phyloP scores from a whole-genome alignment of 2,888 invertebrate species.

The Cybosia mesomella region DNA sequence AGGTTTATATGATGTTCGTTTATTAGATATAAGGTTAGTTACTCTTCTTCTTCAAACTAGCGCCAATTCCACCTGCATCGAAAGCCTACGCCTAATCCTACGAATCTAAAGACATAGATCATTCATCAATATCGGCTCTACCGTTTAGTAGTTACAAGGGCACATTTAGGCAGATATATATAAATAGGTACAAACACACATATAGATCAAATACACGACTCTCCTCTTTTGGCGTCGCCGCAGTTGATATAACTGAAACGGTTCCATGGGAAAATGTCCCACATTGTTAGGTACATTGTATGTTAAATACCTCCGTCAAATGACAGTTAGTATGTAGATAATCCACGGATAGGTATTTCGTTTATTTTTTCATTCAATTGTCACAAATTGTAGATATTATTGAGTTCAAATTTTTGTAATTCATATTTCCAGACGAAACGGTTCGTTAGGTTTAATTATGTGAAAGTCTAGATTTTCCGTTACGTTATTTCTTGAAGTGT shows the following conservation, averaged over 20 bases:
- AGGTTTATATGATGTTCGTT: too few species aligned
- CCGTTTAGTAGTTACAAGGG: too few species aligned
- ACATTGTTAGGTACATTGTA: not conserved
- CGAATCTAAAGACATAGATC: too few species aligned
- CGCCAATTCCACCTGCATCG: too few species aligned
- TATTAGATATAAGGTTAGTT: too few species aligned
- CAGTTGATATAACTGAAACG: too few species aligned
- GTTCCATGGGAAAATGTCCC: not conserved
- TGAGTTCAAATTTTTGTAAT: not conserved
- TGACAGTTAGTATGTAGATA: not conserved
- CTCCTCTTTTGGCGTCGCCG: not conserved
- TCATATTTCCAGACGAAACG: conserved; percentile 10
- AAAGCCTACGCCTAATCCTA: too few species aligned
- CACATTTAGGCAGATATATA: too few species aligned
- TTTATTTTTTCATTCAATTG: not conserved
- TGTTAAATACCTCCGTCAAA: not conserved
- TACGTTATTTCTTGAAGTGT: not conserved
- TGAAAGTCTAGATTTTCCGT: not conserved
- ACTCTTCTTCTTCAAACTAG: too few species aligned
- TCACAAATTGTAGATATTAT: not conserved
- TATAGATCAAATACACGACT: too few species aligned
- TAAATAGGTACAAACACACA: too few species aligned
- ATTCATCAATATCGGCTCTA: too few species aligned
- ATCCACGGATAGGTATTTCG: not conserved
- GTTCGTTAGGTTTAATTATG: conserved; percentile 9